These are phyloP conservation scores for Protobothrops mucrosquamatus DNA, from an alignment of 2,113 vertebrate species.

Conservation along the genomic window DNA sequence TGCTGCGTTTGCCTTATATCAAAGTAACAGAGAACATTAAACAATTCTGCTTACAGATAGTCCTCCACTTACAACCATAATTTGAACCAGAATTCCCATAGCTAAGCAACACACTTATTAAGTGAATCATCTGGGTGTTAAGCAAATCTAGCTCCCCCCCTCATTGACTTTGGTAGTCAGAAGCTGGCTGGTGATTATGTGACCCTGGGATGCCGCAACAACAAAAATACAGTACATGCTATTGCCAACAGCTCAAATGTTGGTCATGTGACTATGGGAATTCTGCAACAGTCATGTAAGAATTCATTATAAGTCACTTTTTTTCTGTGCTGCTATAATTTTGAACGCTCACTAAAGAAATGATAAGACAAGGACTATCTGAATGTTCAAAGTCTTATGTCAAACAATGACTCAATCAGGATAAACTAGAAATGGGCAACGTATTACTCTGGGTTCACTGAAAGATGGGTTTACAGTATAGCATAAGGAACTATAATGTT, in stretches of 20 bases:
- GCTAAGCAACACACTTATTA: background rate
- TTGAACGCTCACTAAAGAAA: background rate
- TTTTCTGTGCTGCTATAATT: background rate
- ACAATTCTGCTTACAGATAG: background rate
- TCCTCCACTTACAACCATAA: background rate
- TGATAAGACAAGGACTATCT: background rate
- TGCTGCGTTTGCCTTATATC: conserved; percentile 28
- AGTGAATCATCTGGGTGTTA: background rate
- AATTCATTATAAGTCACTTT: background rate
- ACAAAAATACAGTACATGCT: background rate
- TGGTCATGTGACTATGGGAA: background rate
- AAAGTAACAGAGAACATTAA: conserved; percentile 9
- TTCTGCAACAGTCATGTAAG: background rate
- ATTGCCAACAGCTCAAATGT: background rate
- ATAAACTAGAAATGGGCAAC: background rate
- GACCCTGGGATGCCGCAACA: background rate
- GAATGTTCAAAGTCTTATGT: background rate
- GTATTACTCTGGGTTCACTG: background rate
- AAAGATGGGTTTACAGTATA: background rate
- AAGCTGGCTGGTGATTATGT: background rate
- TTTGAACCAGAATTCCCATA: background rate
- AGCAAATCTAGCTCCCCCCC: background rate
- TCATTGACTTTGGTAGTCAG: background rate
- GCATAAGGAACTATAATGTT: background rate
- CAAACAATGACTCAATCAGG: background rate